Evolutionary conservation across 2,797 vertebrate genomes (phyloP).

Genomic region (Acridotheres tristis): DNA sequence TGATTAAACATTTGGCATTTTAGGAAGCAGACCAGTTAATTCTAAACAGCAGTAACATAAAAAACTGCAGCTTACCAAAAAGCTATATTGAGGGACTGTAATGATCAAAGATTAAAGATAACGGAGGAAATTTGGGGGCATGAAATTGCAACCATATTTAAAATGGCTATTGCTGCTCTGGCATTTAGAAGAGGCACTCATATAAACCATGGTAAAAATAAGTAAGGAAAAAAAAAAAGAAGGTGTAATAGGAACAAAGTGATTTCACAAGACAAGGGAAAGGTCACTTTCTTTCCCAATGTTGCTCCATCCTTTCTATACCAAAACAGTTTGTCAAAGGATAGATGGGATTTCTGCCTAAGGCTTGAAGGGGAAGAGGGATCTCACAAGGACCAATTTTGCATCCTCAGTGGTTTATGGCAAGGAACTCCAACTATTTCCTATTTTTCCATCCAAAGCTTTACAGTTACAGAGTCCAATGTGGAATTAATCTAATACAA

Average conservation of each 20-base stretch:
- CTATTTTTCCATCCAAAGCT: not conserved
- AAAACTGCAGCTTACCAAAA: slow-evolving; percentile 54
- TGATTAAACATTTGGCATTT: slow-evolving; percentile 70
- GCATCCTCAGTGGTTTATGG: slow-evolving; percentile 13
- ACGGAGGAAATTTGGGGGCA: slow-evolving; percentile 54
- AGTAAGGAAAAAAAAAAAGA: not conserved
- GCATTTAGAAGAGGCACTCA: slow-evolving; percentile 46
- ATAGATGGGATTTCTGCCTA: slow-evolving; percentile 45
- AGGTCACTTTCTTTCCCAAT: slow-evolving; percentile 55
- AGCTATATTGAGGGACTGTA: slow-evolving; percentile 34
- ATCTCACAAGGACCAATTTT: slow-evolving; percentile 16
- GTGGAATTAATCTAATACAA: slow-evolving; percentile 19
- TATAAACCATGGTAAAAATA: slow-evolving; percentile 60
- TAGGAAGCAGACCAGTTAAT: slow-evolving; percentile 57
- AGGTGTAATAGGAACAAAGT: slow-evolving; percentile 15
- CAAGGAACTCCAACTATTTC: slow-evolving; percentile 44
- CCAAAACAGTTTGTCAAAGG: slow-evolving; percentile 19
- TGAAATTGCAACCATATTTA: slow-evolving; percentile 74
- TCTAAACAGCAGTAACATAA: slow-evolving; percentile 63
- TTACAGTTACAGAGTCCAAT: not conserved
- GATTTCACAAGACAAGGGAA: slow-evolving; percentile 64
- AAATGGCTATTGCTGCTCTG: slow-evolving; percentile 60
- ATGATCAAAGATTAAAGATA: slow-evolving; percentile 64
- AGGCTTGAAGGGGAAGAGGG: not conserved
- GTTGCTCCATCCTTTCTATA: slow-evolving; percentile 21